Evolutionary conservation across 2,888 invertebrate genomes (phyloP), one percentile per base, ranked within the genome.

Genomic region (Xanthorhoe designata): DNA sequence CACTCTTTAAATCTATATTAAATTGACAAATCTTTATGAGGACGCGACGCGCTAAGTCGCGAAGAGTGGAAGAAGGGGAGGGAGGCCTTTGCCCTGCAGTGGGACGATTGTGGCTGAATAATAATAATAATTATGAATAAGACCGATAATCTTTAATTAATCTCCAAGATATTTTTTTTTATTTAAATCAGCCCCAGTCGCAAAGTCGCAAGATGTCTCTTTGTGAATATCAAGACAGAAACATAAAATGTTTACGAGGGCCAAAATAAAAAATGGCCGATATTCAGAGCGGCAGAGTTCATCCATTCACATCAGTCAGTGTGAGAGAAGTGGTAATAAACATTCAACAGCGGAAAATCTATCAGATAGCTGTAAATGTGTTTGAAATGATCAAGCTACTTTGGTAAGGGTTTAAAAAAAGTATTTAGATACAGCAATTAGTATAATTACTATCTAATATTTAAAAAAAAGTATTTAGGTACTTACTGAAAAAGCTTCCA

Each of bases 231-330:
- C 47, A 0, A 4, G 47, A 47, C 47, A 17, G 7, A 15, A 7
- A 47, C 15, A 47, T 85, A 91, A 87, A 75, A 7, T 54, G 77
- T 91, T 92, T 85, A 91, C 84, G 89, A 88, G 74, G 78, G 58
- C 76, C 83, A 74, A 90, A 87, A 87, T 88, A 86, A 88, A 88
- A 87, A 83, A 81, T 77, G 74, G 79, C 76, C 47, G 80, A 78
- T 81, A 80, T 85, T 82, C 80, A 80, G 81, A 80, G 81, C 84
- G 71, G 69, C 86, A 79, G 79, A 80, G 71, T 81, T 81, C 84
- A 89, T 87, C 80, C 52, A 56, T 68, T 42, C 32, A 42, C 38
- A 13, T 42, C 38, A 67, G 69, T 42, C 38, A 67, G 69, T 64
- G 66, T 68, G 67, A 66, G 66, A 78, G 81, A 81, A 80, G 79